Base-by-base conservation (phyloP, 2,888 invertebrate genomes). In the Flexamia atlantica region DNA sequence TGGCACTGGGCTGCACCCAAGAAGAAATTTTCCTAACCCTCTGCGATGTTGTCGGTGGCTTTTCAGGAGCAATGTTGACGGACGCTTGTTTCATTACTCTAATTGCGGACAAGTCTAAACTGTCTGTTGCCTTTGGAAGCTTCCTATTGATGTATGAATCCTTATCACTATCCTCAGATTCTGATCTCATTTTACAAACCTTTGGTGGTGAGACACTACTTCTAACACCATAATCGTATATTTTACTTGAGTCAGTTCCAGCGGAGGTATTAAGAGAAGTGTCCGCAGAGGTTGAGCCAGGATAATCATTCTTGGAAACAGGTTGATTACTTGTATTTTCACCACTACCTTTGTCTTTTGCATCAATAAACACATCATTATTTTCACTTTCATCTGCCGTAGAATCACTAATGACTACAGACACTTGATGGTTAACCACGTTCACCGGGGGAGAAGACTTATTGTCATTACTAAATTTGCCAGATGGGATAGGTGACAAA, bases 11-110 rank as follows among this genome's bases (percentile, higher is more conserved):
- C 36, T 83, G 85, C 17, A 93, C 93, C 92, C 93, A 93, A 0
- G 93, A 93, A 0, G 93, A 93, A 60, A 93, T 92, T 89, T 94
- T 94, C 20, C 94, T 90, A 88, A 91, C 91, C 20, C 92, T 88
- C 32, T 64, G 53, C 0, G 84, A 57, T 12, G 74, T 28, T 1
- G 91, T 42, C 90, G 87, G 0, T 90, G 90, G 87, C 91, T 91
- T 3, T 88, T 90, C 91, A 70, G 92, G 91, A 0, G 92, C 91
- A n/a, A n/a, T n/a, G 46, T 92, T 91, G 0, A 92, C 91, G 46
- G 92, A 76, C 17, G 82, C 76, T 60, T 85, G 85, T 92, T 86
- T 91, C 91, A 88, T 92, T 91, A 85, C 92, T 92, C 90, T 92
- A 14, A 89, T 92, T 87, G 82, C 87, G 86, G 83, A 88, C 87